Conservation (phyloP, 1,140 invertebrate species). For the Heterodera schachtii region DNA sequence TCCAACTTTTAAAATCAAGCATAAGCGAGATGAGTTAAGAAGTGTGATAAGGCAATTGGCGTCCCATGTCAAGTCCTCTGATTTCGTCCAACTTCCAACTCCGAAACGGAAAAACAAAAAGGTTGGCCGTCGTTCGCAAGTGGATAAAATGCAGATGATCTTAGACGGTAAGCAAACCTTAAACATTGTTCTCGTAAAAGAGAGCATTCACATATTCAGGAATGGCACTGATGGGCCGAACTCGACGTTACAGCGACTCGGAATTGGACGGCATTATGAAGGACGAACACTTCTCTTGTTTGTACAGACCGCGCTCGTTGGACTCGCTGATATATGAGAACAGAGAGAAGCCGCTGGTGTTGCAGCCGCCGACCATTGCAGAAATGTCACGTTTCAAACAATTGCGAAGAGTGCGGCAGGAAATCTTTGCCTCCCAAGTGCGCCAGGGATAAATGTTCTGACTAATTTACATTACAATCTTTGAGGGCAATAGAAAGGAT, state of each 20-base stretch:
- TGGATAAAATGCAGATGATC: slow-evolving; percentile 21
- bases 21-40: slow-evolving; percentile 42
- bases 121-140: background rate
- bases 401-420: background rate
- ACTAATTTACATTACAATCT: background rate
- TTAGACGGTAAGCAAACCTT: slow-evolving; percentile 11
- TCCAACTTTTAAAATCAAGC: slow-evolving; percentile 41
- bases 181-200: too few species aligned
- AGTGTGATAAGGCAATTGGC: slow-evolving; percentile 33
- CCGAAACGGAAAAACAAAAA: slow-evolving; percentile 23
- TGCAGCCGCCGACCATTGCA: slow-evolving; percentile 23
- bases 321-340: slow-evolving; percentile 29
- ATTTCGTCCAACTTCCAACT: slow-evolving; percentile 25
- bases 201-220: background rate
- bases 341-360: slow-evolving; percentile 18
- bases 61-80: slow-evolving; percentile 27
- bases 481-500: too few species aligned
- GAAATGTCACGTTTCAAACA: slow-evolving; percentile 26
- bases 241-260: slow-evolving; percentile 29
- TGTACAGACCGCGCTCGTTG: slow-evolving; percentile 19
- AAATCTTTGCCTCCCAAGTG: background rate
- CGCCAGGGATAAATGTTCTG: background rate
- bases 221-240: slow-evolving; percentile 14
- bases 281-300: slow-evolving; percentile 21
- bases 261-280: slow-evolving; percentile 1